Conservation (phyloP, 2,113 vertebrate species). For the Tragelaphus scriptus region DNA sequence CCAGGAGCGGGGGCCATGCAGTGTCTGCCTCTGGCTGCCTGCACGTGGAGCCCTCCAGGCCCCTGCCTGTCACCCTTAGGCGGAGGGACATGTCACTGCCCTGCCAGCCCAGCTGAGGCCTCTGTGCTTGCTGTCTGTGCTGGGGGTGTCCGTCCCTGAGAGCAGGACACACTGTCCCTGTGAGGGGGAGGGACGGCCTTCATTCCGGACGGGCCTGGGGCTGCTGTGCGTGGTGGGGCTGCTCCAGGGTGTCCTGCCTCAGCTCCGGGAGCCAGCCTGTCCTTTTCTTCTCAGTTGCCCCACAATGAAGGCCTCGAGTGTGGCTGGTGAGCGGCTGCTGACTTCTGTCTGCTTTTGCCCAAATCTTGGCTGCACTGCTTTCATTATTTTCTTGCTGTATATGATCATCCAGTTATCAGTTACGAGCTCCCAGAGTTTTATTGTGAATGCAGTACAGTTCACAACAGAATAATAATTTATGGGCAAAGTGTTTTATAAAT, state of each 20-base stretch:
- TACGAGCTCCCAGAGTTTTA: background rate
- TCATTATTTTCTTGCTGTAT: background rate
- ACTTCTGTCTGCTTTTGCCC: background rate
- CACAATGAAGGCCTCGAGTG: no score
- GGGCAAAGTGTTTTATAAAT: background rate
- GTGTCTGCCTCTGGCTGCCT: background rate
- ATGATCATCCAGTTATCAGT: background rate
- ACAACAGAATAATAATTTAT: background rate
- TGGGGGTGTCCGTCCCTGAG: background rate
- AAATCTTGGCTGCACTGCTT: background rate
- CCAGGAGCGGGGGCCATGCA: background rate
- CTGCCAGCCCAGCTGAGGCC: background rate
- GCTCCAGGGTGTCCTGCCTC: background rate
- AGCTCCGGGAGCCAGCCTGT: background rate
- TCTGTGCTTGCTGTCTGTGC: no score
- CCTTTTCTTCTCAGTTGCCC: background rate
- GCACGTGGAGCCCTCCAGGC: background rate
- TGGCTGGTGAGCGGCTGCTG: background rate
- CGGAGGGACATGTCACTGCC: background rate
- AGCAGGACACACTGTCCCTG: background rate
- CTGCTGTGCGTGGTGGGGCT: background rate
- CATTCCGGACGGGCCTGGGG: no score
- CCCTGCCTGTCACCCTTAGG: background rate
- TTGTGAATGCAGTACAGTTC: background rate
- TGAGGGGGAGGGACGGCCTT: background rate